Percentiles rank a stretch among this genome's conserved stretches.
phyloP scores from a whole-genome alignment of 2,888 invertebrate genomes.

The Zhengitettix transpicula region DNA sequence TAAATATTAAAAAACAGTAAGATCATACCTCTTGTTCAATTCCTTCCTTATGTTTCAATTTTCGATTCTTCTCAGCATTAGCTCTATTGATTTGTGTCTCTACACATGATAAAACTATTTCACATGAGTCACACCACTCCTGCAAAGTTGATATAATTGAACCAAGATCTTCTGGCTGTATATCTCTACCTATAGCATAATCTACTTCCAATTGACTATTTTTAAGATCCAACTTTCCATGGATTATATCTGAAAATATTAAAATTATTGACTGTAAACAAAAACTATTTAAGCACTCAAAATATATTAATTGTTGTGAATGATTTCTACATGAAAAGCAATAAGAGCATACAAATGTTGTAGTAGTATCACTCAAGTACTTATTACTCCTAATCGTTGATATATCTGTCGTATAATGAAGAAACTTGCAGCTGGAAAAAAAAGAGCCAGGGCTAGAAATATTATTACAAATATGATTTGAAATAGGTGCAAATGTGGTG shows the following conservation, averaged over 20 bases:
- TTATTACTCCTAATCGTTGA: too few relatives aligned
- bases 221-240: constrained; percentile 90
- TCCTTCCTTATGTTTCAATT: constrained; percentile 59
- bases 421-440: too few relatives aligned
- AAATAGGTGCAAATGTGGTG: too few relatives aligned
- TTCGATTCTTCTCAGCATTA: constrained; percentile 66
- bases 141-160: constrained; percentile 66
- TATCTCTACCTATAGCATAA: constrained; percentile 85
- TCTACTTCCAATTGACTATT: constrained; percentile 87
- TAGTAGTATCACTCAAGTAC: too few relatives aligned
- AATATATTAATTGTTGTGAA: too few relatives aligned
- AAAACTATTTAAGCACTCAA: too few relatives aligned
- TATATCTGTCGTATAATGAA: too few relatives aligned
- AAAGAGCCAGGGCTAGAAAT: too few relatives aligned
- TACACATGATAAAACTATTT: constrained; percentile 72
- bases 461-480: too few relatives aligned
- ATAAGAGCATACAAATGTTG: too few relatives aligned
- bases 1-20: neutral
- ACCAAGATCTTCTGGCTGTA: constrained; percentile 65
- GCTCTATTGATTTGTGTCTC: constrained; percentile 79
- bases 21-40: constrained; percentile 67
- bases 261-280: too few relatives aligned
- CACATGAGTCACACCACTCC: constrained; percentile 83
- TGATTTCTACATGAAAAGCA: too few relatives aligned
- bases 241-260: constrained; percentile 60